phyloP scores from a whole-genome alignment of 1,140 invertebrate genomes.

The Trachymyrmex septentrionalis region DNA sequence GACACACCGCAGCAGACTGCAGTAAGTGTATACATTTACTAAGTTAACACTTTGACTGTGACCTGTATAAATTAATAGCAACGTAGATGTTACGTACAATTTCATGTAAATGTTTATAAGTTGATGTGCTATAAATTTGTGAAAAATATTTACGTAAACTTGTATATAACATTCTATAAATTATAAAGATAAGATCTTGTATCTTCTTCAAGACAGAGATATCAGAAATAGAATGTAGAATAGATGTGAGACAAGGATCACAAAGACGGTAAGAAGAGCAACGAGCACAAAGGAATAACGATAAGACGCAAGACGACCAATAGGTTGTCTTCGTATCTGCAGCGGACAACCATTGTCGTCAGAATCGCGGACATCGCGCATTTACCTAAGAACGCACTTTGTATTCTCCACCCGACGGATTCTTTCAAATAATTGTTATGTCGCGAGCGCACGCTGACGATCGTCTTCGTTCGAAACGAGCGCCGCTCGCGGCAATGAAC shows the following conservation, averaged over 20 bases:
- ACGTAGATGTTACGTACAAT: background rate
- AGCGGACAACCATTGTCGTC: slow-evolving; percentile 33
- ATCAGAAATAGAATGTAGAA: background rate
- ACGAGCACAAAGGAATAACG: background rate
- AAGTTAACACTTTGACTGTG: no score
- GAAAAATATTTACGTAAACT: no score
- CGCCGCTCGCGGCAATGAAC: slow-evolving; percentile 56
- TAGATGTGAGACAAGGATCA: slow-evolving; percentile 40
- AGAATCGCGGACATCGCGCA: slow-evolving; percentile 67
- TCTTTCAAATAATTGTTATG: slow-evolving; percentile 85
- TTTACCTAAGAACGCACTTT: slow-evolving; percentile 84
- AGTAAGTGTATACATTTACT: no score
- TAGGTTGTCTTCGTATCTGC: slow-evolving; percentile 23
- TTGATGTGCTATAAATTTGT: background rate
- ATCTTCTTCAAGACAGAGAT: background rate
- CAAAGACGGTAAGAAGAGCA: slow-evolving; percentile 7
- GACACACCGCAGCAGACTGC: no score
- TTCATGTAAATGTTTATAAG: background rate
- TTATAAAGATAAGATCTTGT: background rate
- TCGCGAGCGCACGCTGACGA: slow-evolving; percentile 58
- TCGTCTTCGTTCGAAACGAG: slow-evolving; percentile 56
- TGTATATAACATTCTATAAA: background rate
- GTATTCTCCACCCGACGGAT: slow-evolving; percentile 79
- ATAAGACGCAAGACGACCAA: background rate
- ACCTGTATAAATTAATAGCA: background rate